phyloP scores from a whole-genome alignment of 2,113 vertebrate species.

The Opisthocomus hoazin region DNA sequence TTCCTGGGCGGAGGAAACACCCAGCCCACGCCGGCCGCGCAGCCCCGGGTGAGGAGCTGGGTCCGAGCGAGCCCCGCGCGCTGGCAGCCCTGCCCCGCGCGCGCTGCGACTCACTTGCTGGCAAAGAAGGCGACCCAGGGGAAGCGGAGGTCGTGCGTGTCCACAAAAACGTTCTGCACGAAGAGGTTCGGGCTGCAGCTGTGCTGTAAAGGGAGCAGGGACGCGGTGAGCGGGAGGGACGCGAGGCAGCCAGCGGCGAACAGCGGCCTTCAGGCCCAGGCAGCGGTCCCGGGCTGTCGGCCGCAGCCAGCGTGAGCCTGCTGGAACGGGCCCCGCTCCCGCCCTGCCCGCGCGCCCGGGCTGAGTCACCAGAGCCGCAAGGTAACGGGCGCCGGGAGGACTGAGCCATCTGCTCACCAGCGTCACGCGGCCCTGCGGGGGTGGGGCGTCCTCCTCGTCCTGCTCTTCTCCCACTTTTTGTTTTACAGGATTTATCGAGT shows the following conservation, averaged over 20 bases:
- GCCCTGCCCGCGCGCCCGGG: rapidly evolving
- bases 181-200: slow-evolving; percentile 98
- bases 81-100: not conserved
- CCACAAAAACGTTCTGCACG: slow-evolving; percentile 98
- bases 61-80: not conserved
- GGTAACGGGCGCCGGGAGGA: not conserved
- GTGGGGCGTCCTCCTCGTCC: rapidly evolving
- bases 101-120: slow-evolving; percentile 84
- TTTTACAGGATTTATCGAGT: rapidly evolving
- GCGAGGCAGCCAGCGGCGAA: not conserved
- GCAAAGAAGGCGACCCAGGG: slow-evolving; percentile 99
- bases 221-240: not conserved
- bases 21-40: not conserved
- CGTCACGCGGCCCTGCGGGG: rapidly evolving
- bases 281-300: not conserved
- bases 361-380: not conserved
- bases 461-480: not conserved
- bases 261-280: not conserved
- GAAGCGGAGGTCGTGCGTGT: slow-evolving; percentile 95
- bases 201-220: slow-evolving; percentile 72
- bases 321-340: not conserved
- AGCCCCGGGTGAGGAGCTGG: not conserved
- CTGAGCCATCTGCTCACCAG: rapidly evolving
- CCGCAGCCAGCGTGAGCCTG: not conserved
- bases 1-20: not conserved